Conservation (phyloP, 2,888 invertebrate genomes). For the Rosalia funebris region DNA sequence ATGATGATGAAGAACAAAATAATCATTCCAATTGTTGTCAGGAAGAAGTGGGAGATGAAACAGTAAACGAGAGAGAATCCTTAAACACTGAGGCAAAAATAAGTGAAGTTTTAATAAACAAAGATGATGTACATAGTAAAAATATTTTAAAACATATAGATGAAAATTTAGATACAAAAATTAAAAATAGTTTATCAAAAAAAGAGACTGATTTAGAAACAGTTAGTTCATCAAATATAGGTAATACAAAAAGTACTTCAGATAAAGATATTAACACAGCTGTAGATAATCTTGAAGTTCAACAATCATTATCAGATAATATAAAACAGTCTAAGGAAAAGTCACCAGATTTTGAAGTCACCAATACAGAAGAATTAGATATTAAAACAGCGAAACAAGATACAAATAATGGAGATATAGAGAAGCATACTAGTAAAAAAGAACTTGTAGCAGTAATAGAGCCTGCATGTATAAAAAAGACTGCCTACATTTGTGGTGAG, state of each 20-base stretch:
- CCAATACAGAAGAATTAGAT: slow-evolving; percentile 13
- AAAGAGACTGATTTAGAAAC: slow-evolving; percentile 13
- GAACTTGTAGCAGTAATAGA: slow-evolving; percentile 34
- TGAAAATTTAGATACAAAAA: background rate
- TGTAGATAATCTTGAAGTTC: too few relatives aligned
- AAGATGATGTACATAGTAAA: slow-evolving; percentile 11
- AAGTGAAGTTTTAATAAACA: slow-evolving; percentile 23
- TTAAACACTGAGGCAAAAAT: slow-evolving; percentile 25
- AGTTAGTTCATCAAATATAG: background rate
- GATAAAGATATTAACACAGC: background rate
- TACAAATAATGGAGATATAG: slow-evolving; percentile 2
- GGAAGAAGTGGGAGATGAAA: slow-evolving; percentile 18
- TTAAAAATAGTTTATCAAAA: background rate
- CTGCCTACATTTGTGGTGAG: slow-evolving; percentile 44
- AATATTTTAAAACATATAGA: background rate
- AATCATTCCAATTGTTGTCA: slow-evolving; percentile 17
- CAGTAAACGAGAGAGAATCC: slow-evolving; percentile 18
- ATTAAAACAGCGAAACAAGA: slow-evolving; percentile 14
- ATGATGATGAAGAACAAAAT: background rate
- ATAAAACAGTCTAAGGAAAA: too few relatives aligned
- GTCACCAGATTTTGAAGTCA: too few relatives aligned
- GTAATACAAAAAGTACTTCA: background rate
- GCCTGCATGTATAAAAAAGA: slow-evolving; percentile 43
- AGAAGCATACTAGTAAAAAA: slow-evolving; percentile 8
- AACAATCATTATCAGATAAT: too few relatives aligned